Conservation (phyloP, 2,113 vertebrate genomes). For the Lucifuga dentata region DNA sequence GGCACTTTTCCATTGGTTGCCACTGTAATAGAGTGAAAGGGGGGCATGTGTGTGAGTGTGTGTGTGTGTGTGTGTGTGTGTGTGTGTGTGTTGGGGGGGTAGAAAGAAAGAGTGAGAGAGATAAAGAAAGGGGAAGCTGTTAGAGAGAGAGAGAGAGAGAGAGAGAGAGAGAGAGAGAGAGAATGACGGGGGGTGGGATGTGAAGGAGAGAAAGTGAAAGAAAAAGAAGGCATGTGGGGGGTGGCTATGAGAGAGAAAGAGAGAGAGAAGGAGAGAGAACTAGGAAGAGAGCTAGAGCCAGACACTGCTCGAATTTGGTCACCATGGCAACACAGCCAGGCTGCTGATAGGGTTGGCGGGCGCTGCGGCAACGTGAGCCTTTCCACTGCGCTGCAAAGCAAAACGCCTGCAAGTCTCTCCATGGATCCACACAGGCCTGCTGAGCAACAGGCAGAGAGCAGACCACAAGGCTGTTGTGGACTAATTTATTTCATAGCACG, state of each 20-base stretch:
- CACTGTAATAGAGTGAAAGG: constrained; percentile 59
- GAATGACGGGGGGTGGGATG: constrained; percentile 55
- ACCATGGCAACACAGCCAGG: constrained; percentile 85
- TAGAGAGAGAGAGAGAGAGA: constrained; percentile 38
- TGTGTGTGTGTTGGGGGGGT: neutral
- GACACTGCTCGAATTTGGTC: constrained; percentile 84
- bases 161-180: constrained; percentile 54
- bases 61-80: constrained; percentile 16
- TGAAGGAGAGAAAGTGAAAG: constrained; percentile 63
- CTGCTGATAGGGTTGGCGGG: constrained; percentile 81
- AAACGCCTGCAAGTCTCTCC: constrained; percentile 74
- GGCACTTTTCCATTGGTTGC: constrained; percentile 82
- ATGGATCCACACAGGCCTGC: constrained; percentile 59
- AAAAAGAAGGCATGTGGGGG: constrained; percentile 29
- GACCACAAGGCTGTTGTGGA: constrained; percentile 48
- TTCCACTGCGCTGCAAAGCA: constrained; percentile 76
- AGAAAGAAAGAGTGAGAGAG: constrained; percentile 15
- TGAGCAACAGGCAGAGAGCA: constrained; percentile 75
- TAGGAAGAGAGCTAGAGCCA: constrained; percentile 62
- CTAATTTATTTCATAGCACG: constrained; percentile 31
- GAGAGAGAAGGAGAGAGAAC: constrained; percentile 36
- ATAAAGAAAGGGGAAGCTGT: constrained; percentile 9
- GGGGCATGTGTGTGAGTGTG: constrained; percentile 20
- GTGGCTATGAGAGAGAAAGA: constrained; percentile 52
- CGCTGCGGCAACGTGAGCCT: constrained; percentile 83